Evolutionary conservation across 2,797 vertebrate genomes (phyloP), one percentile per base, ranked within the genome.

Genomic region (Chrysocyon brachyurus): DNA sequence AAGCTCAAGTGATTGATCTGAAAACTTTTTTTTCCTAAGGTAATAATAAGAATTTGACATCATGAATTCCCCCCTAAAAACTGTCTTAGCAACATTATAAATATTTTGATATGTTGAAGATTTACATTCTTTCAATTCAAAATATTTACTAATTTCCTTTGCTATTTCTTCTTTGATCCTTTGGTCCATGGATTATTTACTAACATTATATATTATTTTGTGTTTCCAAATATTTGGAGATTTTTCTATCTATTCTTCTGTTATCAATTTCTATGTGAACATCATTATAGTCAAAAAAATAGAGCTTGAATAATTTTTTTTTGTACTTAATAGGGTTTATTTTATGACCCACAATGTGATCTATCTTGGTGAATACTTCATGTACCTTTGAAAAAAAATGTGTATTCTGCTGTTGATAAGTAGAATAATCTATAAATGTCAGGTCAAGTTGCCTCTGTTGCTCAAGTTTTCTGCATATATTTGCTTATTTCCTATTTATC

Each of bases 211-310:
- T 14, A 92, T 54, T 61, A 77, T 56, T 88, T 73, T 66, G 12
- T 68, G 75, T 70, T 89, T 89, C 36, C 26, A 89, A 81, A 89
- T 85, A 61, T n/a, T 77, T 94, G 28, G 17, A 77, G 19, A 70
- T 24, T 86, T 82, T 82, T 83, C 19, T 57, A 61, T 61, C 33
- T 52, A 87, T n/a, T 15, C 2, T 63, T 90, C 22, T 95, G 24
- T 33, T 49, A 36, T 31, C 59, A 87, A 28, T 40, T 78, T 87
- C 21, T 52, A 84, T 56, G 36, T 64, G 84, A 68, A 87, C 89
- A 78, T 7, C 36, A 54, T 70, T 77, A 82, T 33, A 52, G 8
- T 49, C 49, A 78, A 86, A 28, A 28, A 28, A 70, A 84, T 3
- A 61, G 2, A 95, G 24, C 66, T 90, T 87, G 26, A 87, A 87